Evolutionary conservation across 2,888 invertebrate species (phyloP).

Genomic region (Stomorhina lunata): DNA sequence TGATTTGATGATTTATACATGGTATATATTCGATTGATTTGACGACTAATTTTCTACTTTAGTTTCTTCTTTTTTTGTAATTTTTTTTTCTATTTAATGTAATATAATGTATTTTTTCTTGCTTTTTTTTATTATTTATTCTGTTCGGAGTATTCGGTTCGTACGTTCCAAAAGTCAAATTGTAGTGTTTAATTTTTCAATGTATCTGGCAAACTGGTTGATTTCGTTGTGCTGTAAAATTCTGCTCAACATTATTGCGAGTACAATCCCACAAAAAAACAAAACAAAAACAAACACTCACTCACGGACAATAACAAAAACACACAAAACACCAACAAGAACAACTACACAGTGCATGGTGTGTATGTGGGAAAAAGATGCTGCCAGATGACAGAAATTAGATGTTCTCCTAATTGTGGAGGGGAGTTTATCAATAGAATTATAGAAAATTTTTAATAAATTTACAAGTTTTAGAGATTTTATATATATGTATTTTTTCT

Average conservation of each 20-base stretch:
- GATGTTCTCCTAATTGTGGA: no score
- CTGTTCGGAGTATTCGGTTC: no score
- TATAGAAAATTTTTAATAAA: no score
- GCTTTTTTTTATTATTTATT: conserved; percentile 25
- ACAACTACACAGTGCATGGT: neutral
- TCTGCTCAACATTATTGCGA: conserved; percentile 42
- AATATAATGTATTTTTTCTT: conserved; percentile 36
- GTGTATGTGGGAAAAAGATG: neutral
- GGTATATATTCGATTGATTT: conserved; percentile 53
- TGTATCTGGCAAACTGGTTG: conserved; percentile 64
- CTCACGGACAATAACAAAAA: conserved; percentile 8
- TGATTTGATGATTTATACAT: conserved; percentile 2
- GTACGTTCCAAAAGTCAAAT: conserved; percentile 57
- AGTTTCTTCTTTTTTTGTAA: conserved; percentile 16
- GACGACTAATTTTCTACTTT: conserved; percentile 19
- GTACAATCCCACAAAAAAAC: neutral
- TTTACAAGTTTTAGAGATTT: no score
- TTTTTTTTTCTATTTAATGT: conserved; percentile 27
- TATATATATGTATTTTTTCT: no score
- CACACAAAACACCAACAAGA: no score
- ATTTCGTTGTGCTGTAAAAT: conserved; percentile 49
- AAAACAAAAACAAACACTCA: conserved; percentile 6
- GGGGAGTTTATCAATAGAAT: no score
- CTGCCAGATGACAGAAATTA: conserved; percentile 14
- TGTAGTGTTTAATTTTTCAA: conserved; percentile 53